phyloP scores from a whole-genome alignment of 1,140 invertebrate genomes.

The Danaus plexippus region DNA sequence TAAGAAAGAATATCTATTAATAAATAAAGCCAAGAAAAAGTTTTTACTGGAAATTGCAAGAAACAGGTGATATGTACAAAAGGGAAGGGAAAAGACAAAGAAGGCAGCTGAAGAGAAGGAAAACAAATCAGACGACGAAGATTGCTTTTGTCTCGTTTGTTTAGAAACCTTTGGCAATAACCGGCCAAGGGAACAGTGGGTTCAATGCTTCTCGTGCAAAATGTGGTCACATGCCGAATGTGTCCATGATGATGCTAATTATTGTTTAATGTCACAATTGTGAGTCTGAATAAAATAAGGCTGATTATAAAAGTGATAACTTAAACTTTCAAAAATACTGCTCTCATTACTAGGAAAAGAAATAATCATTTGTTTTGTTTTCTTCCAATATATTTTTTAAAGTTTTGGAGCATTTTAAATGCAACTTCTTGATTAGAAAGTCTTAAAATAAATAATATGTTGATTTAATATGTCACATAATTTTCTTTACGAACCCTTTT shows the following conservation, averaged over 20 bases:
- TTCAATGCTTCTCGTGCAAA: slow-evolving; percentile 8
- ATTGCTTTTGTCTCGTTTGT: slow-evolving; percentile 13
- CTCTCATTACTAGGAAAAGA: slow-evolving; percentile 2
- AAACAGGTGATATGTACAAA: slow-evolving; percentile 16
- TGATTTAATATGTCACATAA: slow-evolving; percentile 20
- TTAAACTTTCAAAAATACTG: neutral
- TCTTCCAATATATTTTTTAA: no score
- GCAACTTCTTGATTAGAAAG: no score
- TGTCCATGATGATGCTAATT: slow-evolving; percentile 2
- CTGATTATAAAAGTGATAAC: slow-evolving; percentile 9
- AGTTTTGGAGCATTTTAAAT: no score
- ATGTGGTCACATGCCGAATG: slow-evolving; percentile 11
- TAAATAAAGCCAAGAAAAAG: slow-evolving; percentile 17
- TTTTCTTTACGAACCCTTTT: slow-evolving; percentile 17
- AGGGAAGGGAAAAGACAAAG: slow-evolving; percentile 17
- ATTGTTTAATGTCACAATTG: slow-evolving; percentile 14
- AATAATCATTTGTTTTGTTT: no score
- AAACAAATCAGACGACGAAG: slow-evolving; percentile 8
- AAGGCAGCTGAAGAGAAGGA: slow-evolving; percentile 4
- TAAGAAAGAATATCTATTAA: slow-evolving; percentile 16
- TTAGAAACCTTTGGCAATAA: slow-evolving; percentile 11
- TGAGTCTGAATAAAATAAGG: slow-evolving; percentile 5
- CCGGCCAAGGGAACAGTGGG: slow-evolving; percentile 14
- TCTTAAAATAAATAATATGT: slow-evolving; percentile 20
- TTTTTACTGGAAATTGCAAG: slow-evolving; percentile 18